Percentiles rank a stretch among this genome's conserved stretches.
Conservation (phyloP, 2,888 invertebrate species). For the Hesperia comma region DNA sequence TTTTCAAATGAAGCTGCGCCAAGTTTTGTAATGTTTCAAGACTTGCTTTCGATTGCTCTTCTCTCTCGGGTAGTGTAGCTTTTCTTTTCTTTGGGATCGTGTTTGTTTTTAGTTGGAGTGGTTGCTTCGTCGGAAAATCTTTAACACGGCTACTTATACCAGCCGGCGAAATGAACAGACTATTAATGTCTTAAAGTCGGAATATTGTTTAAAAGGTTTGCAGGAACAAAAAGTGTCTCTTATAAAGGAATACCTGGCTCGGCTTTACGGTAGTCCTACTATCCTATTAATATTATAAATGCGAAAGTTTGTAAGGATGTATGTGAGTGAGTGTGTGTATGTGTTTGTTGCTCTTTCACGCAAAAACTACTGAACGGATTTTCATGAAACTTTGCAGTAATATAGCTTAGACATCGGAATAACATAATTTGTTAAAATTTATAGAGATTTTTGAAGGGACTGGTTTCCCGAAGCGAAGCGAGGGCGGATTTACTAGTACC, state of each 20-base stretch:
- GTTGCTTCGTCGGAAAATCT: conserved; percentile 46
- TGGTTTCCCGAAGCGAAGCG: too few relatives aligned
- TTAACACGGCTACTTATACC: conserved; percentile 40
- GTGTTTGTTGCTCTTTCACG: too few relatives aligned
- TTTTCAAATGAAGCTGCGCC: conserved; percentile 56
- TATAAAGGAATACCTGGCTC: not conserved
- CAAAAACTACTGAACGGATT: too few relatives aligned
- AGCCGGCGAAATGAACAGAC: conserved; percentile 26
- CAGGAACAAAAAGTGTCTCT: not conserved
- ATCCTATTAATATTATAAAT: too few relatives aligned
- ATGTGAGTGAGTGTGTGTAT: too few relatives aligned
- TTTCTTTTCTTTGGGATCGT: conserved; percentile 47
- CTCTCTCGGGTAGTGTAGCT: conserved; percentile 48
- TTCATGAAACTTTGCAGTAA: too few relatives aligned
- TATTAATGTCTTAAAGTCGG: conserved; percentile 27
- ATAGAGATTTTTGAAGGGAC: too few relatives aligned
- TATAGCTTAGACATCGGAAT: too few relatives aligned
- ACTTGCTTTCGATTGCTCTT: conserved; percentile 56
- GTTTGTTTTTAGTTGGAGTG: conserved; percentile 53
- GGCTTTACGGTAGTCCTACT: not conserved
- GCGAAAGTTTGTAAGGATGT: too few relatives aligned
- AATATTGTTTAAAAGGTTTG: conserved; percentile 6
- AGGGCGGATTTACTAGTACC: too few relatives aligned
- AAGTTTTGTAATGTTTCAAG: conserved; percentile 49
- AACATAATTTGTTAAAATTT: too few relatives aligned